Evolutionary conservation across 2,113 vertebrate genomes (phyloP).

Genomic region (Hystrix brachyura): DNA sequence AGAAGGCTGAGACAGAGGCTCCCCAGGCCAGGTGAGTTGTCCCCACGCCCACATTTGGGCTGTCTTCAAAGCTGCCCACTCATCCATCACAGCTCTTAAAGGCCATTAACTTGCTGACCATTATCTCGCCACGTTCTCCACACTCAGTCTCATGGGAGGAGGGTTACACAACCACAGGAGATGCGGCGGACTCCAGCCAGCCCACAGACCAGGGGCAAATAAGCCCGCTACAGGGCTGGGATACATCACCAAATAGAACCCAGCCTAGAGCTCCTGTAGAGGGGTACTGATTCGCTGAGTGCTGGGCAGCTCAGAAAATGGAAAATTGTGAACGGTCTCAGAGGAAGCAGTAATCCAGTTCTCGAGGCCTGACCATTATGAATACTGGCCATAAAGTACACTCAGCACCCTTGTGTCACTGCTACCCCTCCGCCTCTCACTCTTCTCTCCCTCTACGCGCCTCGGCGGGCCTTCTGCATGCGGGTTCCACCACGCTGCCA

Average conservation of each 20-base stretch:
- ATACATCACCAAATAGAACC: neutral
- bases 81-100: slow-evolving; percentile 1
- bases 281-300: neutral
- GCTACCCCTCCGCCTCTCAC: neutral
- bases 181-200: neutral
- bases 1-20: neutral
- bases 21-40: neutral
- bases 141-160: neutral
- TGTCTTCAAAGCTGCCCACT: neutral
- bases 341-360: neutral
- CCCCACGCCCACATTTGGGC: neutral
- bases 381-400: neutral
- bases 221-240: neutral
- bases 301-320: neutral
- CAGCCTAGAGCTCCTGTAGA: neutral
- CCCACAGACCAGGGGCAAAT: neutral
- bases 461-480: no score
- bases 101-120: neutral
- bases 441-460: neutral
- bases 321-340: slow-evolving; percentile 42
- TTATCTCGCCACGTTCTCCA: neutral
- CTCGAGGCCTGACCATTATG: neutral
- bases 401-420: neutral
- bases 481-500: neutral
- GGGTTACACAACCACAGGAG: neutral